These are phyloP conservation scores for Osmerus mordax DNA, from an alignment of 2,113 vertebrate genomes.

Conservation along the genomic window DNA sequence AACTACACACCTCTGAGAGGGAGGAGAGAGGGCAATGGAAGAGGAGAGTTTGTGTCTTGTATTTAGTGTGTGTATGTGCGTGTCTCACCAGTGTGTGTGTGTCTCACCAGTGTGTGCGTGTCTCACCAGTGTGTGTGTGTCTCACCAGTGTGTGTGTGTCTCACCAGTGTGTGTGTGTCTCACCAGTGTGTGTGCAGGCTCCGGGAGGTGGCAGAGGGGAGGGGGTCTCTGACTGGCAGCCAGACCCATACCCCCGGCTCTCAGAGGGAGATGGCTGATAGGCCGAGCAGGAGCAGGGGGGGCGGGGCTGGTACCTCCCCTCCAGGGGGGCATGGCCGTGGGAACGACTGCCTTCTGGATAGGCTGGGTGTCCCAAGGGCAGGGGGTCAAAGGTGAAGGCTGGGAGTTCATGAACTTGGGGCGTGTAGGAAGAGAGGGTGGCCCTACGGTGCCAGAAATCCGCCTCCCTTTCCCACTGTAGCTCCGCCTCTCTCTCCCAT, in stretches of 20 bases:
- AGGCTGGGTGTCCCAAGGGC: slow-evolving; percentile 72
- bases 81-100: slow-evolving; percentile 37
- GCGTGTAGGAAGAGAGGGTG: slow-evolving; percentile 69
- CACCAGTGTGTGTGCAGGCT: slow-evolving; percentile 42
- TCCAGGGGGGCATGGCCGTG: slow-evolving; percentile 73
- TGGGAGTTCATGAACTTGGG: slow-evolving; percentile 64
- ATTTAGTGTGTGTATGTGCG: slow-evolving; percentile 6
- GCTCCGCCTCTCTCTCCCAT: slow-evolving; percentile 74
- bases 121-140: too few species aligned
- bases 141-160: too few species aligned
- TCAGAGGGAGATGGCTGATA: slow-evolving; percentile 76
- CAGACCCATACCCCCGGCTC: slow-evolving; percentile 74
- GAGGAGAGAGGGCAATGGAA: slow-evolving; percentile 10
- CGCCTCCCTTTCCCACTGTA: slow-evolving; percentile 74
- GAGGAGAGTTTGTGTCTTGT: background rate
- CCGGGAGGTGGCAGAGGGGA: slow-evolving; percentile 67
- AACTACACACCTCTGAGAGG: slow-evolving; percentile 61
- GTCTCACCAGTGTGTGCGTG: slow-evolving; percentile 34
- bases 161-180: slow-evolving; percentile 18
- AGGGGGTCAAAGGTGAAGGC: slow-evolving; percentile 74
- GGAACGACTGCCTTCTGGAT: slow-evolving; percentile 67
- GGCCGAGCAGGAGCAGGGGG: slow-evolving; percentile 64
- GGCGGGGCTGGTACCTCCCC: slow-evolving; percentile 65
- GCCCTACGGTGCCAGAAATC: slow-evolving; percentile 73
- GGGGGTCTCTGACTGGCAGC: slow-evolving; percentile 76